These are phyloP conservation scores for Scylla paramamosain DNA, from an alignment of 1,140 invertebrate genomes.

Conservation along the genomic window DNA sequence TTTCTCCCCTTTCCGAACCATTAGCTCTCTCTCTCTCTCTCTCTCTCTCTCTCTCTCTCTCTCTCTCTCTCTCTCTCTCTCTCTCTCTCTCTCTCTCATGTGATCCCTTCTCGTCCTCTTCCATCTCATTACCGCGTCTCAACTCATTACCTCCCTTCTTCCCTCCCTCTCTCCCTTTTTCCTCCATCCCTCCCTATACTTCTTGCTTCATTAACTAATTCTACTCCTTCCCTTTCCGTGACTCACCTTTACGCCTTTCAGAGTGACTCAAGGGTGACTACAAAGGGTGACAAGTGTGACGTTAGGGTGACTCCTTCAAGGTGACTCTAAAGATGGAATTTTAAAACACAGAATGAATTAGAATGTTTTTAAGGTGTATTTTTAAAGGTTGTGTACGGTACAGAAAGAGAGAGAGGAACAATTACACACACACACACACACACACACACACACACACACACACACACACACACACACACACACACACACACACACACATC, in stretches of 20 bases:
- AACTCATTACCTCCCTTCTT: not conserved
- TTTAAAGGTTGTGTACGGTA: not conserved
- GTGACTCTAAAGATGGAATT: no score
- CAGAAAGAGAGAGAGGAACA: not conserved
- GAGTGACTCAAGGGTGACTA: no score
- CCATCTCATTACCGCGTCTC: slow-evolving; percentile 11
- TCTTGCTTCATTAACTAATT: slow-evolving; percentile 24
- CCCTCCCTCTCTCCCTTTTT: not conserved
- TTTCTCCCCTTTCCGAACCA: slow-evolving; percentile 10
- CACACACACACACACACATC: no score
- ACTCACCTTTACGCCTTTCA: not conserved
- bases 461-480: no score
- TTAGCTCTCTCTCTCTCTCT: not conserved
- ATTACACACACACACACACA: not conserved
- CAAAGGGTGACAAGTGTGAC: no score
- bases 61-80: no score
- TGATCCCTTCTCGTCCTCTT: not conserved
- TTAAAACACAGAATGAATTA: no score
- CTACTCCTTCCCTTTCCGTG: not conserved
- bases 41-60: not conserved
- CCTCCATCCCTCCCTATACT: not conserved
- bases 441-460: not conserved
- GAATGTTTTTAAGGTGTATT: no score
- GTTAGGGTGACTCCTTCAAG: no score
- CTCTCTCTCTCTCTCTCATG: not conserved